These are phyloP conservation scores for Taenioides sp. DNA, from an alignment of 2,797 vertebrate genomes.

Conservation along the genomic window DNA sequence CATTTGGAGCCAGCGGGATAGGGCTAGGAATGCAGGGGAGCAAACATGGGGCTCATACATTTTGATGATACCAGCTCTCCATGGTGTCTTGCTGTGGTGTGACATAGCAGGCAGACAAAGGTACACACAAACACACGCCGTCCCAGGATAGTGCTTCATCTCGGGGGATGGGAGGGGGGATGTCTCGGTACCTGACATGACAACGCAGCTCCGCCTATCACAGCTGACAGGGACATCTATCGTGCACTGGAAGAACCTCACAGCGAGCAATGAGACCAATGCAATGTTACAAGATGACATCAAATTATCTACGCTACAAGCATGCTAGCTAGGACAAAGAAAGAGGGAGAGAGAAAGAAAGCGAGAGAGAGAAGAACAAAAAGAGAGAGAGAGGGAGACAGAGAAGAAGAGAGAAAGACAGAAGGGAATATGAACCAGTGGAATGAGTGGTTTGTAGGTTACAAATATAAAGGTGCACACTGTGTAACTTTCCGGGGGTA, in stretches of 20 bases:
- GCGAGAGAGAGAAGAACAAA: too few species aligned
- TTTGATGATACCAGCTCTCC: conserved; percentile 51
- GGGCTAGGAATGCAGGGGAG: conserved; percentile 19
- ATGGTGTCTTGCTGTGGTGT: conserved; percentile 24
- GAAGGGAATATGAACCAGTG: too few species aligned
- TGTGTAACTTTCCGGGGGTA: too few species aligned
- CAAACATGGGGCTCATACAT: conserved; percentile 33
- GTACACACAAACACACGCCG: conserved; percentile 14
- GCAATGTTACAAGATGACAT: not conserved
- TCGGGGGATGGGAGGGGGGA: not conserved
- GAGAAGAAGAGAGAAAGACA: too few species aligned
- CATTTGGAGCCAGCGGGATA: conserved; percentile 17
- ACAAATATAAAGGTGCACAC: too few species aligned
- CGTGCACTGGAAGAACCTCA: conserved; percentile 29
- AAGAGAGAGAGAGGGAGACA: too few species aligned
- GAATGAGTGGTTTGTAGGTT: too few species aligned
- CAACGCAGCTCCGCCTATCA: conserved; percentile 49
- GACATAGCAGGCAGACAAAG: conserved; percentile 37
- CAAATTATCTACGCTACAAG: not conserved
- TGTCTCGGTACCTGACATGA: conserved; percentile 45
- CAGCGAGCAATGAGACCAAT: conserved; percentile 1
- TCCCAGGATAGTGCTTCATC: conserved; percentile 12
- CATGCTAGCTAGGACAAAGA: too few species aligned
- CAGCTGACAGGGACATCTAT: conserved; percentile 55
- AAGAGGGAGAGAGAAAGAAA: too few species aligned